These are phyloP conservation scores for Solenopsis fugax DNA, from an alignment of 1,140 invertebrate species.

Conservation along the genomic window DNA sequence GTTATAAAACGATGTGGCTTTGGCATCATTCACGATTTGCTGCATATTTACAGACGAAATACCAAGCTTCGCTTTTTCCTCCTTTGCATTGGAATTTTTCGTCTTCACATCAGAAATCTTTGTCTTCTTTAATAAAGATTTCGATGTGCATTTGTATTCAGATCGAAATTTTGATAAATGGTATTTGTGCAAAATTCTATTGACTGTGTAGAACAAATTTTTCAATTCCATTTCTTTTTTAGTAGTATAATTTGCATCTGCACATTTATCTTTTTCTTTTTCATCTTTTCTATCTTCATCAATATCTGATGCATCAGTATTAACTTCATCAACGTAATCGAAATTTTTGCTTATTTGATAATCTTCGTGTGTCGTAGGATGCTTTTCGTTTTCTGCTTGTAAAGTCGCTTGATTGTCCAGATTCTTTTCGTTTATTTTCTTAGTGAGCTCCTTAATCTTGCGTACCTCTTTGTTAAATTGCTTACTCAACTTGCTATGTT, in stretches of 20 bases:
- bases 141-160: conserved; percentile 71
- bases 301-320: neutral
- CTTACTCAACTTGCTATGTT: conserved; percentile 80
- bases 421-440: conserved; percentile 24
- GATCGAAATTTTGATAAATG: conserved; percentile 65
- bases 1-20: conserved; percentile 74
- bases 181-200: conserved; percentile 78
- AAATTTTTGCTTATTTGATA: neutral
- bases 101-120: neutral
- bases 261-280: conserved; percentile 1
- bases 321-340: neutral
- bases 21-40: conserved; percentile 53
- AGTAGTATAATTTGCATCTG: neutral
- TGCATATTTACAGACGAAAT: neutral
- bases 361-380: neutral
- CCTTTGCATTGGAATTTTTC: conserved; percentile 18
- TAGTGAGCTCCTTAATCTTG: conserved; percentile 82
- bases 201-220: conserved; percentile 66
- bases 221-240: conserved; percentile 42
- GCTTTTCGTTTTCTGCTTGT: neutral
- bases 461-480: conserved; percentile 83
- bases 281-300: neutral
- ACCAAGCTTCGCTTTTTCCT: neutral
- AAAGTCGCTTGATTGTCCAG: neutral
- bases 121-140: conserved; percentile 7